Evolutionary conservation across 2,797 vertebrate genomes (phyloP).

Genomic region (Vireo griseus): DNA sequence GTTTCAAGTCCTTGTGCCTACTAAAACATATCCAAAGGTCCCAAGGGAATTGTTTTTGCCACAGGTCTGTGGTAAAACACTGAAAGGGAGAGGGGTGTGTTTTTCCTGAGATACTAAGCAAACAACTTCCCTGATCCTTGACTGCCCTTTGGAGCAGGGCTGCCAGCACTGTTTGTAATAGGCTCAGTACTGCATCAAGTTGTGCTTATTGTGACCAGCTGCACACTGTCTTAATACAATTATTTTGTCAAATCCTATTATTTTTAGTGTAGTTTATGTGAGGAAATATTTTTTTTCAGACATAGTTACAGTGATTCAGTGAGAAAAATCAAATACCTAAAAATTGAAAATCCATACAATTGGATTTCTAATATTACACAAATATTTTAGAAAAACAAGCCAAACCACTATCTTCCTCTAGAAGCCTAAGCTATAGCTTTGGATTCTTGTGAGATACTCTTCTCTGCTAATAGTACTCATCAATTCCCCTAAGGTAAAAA

Average conservation of each 20-base stretch:
- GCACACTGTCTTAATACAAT: conserved; percentile 12
- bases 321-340: not conserved
- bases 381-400: not conserved
- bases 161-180: not conserved
- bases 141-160: not conserved
- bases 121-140: conserved; percentile 7
- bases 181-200: conserved; percentile 18
- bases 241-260: conserved; percentile 9
- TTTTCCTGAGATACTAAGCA: not conserved
- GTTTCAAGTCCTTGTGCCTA: not conserved
- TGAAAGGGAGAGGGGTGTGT: rapidly evolving
- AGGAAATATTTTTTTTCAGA: not conserved
- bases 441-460: not conserved
- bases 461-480: not conserved
- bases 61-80: not conserved
- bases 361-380: not conserved
- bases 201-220: not conserved
- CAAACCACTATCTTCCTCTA: not conserved
- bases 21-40: not conserved
- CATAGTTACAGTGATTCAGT: not conserved
- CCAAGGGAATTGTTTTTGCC: not conserved
- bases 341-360: not conserved
- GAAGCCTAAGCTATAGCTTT: not conserved
- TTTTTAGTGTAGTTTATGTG: not conserved
- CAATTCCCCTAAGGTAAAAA: not conserved